phyloP scores from a whole-genome alignment of 2,888 invertebrate genomes.

The Pherbina coryleti region DNA sequence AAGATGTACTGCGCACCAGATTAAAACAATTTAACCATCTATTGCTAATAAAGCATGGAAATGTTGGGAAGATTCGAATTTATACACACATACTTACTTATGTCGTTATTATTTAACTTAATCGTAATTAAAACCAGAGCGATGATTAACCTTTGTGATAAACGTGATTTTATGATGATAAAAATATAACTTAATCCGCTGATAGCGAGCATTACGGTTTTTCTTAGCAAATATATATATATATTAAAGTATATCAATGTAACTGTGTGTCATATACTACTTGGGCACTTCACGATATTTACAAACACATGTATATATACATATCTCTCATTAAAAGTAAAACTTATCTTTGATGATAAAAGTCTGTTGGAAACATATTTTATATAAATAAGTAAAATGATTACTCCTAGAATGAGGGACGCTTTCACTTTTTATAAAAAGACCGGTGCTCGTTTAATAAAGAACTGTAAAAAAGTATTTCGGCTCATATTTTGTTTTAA shows the following conservation, averaged over 20 bases:
- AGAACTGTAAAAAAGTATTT: neutral
- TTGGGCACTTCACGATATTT: neutral
- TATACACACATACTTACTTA: neutral
- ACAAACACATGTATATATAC: too few relatives aligned
- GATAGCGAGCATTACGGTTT: neutral
- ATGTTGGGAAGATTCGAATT: neutral
- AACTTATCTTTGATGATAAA: too few relatives aligned
- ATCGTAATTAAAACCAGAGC: slow-evolving; percentile 9
- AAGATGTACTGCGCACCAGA: slow-evolving; percentile 59
- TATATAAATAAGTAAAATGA: too few relatives aligned
- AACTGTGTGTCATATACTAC: slow-evolving; percentile 7
- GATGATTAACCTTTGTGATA: slow-evolving; percentile 39
- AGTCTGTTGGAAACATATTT: too few relatives aligned
- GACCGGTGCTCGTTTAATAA: neutral
- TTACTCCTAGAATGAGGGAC: too few relatives aligned
- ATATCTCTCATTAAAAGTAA: too few relatives aligned
- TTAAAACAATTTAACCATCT: neutral
- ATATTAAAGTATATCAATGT: neutral
- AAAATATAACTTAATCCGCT: neutral
- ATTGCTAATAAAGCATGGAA: neutral
- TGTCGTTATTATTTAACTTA: slow-evolving; percentile 7
- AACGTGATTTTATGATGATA: slow-evolving; percentile 34
- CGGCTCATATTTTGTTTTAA: too few relatives aligned
- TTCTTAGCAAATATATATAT: slow-evolving; percentile 16
- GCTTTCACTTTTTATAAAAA: too few relatives aligned